Evolutionary conservation across 2,113 vertebrate genomes (phyloP), one percentile per base, ranked within the genome.

Genomic region (Rynchops niger): DNA sequence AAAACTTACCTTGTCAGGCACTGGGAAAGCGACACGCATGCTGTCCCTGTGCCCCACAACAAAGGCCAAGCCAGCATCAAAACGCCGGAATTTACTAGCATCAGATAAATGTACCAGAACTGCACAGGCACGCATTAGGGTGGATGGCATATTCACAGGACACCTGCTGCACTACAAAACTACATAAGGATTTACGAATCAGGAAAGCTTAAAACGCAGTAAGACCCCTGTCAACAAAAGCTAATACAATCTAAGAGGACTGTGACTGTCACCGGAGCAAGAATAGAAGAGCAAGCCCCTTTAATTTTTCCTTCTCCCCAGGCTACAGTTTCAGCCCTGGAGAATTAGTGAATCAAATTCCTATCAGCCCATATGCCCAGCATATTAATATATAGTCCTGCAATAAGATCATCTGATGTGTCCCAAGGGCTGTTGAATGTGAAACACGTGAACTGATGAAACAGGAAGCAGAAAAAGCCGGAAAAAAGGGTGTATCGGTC

Each of bases 111-210:
- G 23, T 18, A 36, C 26, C 43, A 34, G 19, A 72, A 38, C 2
- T 6, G 47, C 13, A 58, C 0, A 0, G 6, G 61, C 14, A 18
- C 1, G 0, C 17, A 0, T 72, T 11, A 50, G 38, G 32, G 32
- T 69, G 36, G 58, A 36, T 5, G 47, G 49, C 40, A 34, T 9
- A 4, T 9, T 72, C 27, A 19, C 1, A 29, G 88, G 42, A 32
- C 36, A 16, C 29, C 21, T 19, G 26, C 61, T 78, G 63, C 70
- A 88, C 87, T 3, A 49, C 38, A 32, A 16, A 90, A 25, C 66
- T 55, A 6, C 20, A 58, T 34, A 55, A 55, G n/a, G 62, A 73
- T 65, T 72, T 69, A 82, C 53, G 90, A 69, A 43, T 29, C 34
- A 65, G 52, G 38, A 61, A 66, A 73, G 42, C 12, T 88, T 73